phyloP scores from a whole-genome alignment of 1,140 invertebrate genomes.

The Megalonaias nervosa region DNA sequence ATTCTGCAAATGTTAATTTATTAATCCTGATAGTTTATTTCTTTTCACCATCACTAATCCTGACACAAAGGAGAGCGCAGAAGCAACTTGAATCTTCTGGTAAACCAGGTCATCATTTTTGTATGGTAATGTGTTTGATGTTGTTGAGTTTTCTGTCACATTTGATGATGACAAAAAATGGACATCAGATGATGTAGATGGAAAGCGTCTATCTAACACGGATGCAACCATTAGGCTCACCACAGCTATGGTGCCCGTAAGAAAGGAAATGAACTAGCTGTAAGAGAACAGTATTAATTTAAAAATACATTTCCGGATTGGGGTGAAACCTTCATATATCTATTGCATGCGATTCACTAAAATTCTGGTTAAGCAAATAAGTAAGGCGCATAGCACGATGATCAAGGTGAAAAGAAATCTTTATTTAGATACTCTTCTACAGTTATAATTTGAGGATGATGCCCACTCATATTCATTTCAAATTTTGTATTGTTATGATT shows the following conservation, averaged over 20 bases:
- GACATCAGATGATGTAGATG: background rate
- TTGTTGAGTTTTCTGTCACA: background rate
- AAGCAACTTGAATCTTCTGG: slow-evolving; percentile 17
- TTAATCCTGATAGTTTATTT: too few species aligned
- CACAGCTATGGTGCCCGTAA: slow-evolving; percentile 69
- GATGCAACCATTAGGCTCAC: slow-evolving; percentile 69
- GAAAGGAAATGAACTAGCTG: slow-evolving; percentile 2
- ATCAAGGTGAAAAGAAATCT: too few species aligned
- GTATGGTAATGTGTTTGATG: slow-evolving; percentile 8
- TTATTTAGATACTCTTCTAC: too few species aligned
- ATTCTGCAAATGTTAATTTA: background rate
- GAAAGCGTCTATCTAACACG: slow-evolving; percentile 52
- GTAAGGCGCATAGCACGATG: too few species aligned
- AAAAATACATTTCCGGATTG: too few species aligned
- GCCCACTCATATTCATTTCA: too few species aligned
- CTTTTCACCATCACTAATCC: slow-evolving; percentile 33
- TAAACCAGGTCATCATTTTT: background rate
- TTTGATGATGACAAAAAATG: background rate
- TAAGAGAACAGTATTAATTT: background rate
- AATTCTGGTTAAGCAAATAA: too few species aligned
- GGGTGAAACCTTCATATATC: too few species aligned
- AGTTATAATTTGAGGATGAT: too few species aligned
- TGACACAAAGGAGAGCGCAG: slow-evolving; percentile 32
- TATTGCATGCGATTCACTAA: too few species aligned
- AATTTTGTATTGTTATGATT: too few species aligned